Percentiles rank a stretch among this genome's conserved stretches.
Conservation (phyloP, 2,113 vertebrate genomes). For the Nasalis larvatus region DNA sequence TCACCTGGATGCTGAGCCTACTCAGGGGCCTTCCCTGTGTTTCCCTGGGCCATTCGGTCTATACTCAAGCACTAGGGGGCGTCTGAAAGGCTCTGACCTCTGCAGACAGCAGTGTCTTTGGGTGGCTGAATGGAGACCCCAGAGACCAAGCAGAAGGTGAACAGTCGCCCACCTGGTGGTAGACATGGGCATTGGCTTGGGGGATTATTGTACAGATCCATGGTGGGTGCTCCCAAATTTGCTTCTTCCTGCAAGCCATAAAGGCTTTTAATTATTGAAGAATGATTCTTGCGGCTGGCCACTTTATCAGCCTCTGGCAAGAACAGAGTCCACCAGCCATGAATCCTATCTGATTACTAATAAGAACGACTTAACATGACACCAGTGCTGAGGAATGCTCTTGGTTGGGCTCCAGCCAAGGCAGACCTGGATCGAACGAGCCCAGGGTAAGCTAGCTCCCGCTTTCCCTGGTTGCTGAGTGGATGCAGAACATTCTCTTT, state of each 20-base stretch:
- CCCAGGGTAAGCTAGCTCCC: fast-evolving
- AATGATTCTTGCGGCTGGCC: neutral
- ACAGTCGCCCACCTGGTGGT: fast-evolving
- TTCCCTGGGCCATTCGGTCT: neutral
- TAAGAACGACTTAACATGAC: conserved; percentile 38
- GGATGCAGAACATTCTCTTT: neutral
- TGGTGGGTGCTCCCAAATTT: fast-evolving
- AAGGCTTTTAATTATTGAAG: conserved; percentile 56
- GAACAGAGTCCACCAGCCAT: conserved; percentile 12
- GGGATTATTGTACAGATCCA: neutral
- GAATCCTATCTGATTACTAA: conserved; percentile 63
- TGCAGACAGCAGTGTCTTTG: neutral
- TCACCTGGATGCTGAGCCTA: neutral
- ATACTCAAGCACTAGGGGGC: neutral
- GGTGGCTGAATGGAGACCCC: neutral
- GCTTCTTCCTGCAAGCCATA: neutral
- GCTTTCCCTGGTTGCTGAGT: neutral
- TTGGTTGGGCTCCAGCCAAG: neutral
- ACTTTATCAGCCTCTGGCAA: conserved; percentile 64
- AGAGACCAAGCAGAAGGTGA: neutral
- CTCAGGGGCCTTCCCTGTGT: neutral
- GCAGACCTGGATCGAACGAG: neutral
- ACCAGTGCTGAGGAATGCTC: conserved; percentile 43
- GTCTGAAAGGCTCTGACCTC: neutral
- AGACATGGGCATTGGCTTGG: fast-evolving